A percentile compares a stretch with the other conserved stretches of the same genome.
phyloP scores from a whole-genome alignment of 2,113 vertebrate genomes.

The Erinaceus europaeus region DNA sequence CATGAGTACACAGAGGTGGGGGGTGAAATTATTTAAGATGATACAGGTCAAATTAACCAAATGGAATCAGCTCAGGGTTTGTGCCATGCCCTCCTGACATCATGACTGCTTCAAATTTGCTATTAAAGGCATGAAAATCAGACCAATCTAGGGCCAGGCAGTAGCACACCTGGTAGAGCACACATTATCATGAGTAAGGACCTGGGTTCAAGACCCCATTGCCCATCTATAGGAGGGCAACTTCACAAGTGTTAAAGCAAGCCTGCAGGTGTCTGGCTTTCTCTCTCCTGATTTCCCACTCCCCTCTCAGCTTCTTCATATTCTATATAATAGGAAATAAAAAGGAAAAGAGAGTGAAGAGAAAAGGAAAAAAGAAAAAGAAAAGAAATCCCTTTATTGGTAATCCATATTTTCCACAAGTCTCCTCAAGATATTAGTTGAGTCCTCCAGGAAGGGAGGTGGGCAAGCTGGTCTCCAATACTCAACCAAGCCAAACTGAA shows the following conservation, averaged over 20 bases:
- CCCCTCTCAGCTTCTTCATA: too few species aligned
- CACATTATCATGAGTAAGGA: too few species aligned
- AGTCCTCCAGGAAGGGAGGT: neutral
- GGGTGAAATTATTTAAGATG: neutral
- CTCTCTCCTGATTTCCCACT: too few species aligned
- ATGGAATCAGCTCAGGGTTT: neutral
- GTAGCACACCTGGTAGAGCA: too few species aligned
- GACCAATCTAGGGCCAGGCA: too few species aligned
- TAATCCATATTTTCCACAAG: neutral
- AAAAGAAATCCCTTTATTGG: neutral
- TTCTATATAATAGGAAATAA: too few species aligned
- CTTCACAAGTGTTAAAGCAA: too few species aligned
- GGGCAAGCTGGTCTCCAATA: neutral
- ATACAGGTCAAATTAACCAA: neutral
- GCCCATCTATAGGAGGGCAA: too few species aligned
- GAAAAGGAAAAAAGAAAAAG: too few species aligned
- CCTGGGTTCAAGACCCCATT: too few species aligned
- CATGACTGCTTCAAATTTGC: constrained; percentile 17
- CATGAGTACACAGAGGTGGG: neutral
- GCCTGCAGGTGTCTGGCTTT: too few species aligned
- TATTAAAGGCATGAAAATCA: constrained; percentile 7
- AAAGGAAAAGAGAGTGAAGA: too few species aligned
- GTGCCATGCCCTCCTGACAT: neutral
- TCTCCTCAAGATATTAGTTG: neutral
- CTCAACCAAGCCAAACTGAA: neutral